Evolutionary conservation across 2,113 vertebrate genomes (phyloP).

Genomic region (Malurus cyaneus): DNA sequence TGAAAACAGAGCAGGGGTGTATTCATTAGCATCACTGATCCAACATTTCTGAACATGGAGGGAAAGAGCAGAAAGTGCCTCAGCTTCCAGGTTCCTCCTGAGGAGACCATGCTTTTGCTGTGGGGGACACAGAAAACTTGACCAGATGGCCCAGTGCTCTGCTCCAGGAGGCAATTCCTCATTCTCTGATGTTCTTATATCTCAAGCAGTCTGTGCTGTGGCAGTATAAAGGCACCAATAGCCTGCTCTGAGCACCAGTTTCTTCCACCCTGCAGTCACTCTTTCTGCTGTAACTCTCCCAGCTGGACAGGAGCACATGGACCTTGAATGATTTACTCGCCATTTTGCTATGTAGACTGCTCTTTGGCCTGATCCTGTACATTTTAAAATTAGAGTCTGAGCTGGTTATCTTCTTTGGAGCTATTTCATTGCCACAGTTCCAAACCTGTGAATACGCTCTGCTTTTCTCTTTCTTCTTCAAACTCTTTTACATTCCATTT

Average conservation of each 20-base stretch:
- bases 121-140: neutral
- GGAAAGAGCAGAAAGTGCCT: neutral
- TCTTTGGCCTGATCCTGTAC: constrained; percentile 2
- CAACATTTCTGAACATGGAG: neutral
- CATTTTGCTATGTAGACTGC: neutral
- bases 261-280: neutral
- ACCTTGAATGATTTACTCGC: neutral
- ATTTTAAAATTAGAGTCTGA: constrained; percentile 17
- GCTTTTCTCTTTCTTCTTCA: constrained; percentile 39
- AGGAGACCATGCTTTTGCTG: neutral
- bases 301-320: neutral
- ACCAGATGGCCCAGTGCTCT: neutral
- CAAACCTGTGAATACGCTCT: neutral
- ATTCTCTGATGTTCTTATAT: neutral
- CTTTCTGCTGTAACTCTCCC: neutral
- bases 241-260: neutral
- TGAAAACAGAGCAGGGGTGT: neutral
- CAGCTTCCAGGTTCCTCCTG: neutral
- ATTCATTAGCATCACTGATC: neutral
- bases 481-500: constrained; percentile 13
- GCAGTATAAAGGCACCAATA: neutral
- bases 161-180: neutral
- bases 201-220: neutral
- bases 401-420: constrained; percentile 14
- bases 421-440: neutral